phyloP scores from a whole-genome alignment of 1,140 invertebrate genomes.

The Halyomorpha halys region DNA sequence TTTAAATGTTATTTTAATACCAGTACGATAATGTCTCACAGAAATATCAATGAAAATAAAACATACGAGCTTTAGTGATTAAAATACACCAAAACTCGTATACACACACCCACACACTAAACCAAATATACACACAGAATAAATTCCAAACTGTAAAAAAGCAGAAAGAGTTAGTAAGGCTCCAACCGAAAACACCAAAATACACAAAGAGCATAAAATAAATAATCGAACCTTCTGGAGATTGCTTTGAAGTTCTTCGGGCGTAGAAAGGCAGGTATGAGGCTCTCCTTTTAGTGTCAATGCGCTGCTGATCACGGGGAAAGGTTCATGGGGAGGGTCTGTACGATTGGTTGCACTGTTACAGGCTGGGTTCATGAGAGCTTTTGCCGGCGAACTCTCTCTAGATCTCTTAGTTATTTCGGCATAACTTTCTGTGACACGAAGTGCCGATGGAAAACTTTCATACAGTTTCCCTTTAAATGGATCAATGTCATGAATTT shows the following conservation, averaged over 20 bases:
- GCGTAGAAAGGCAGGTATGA: not conserved
- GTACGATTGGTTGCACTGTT: not conserved
- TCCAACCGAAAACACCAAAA: slow-evolving; percentile 10
- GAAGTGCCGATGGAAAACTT: too few relatives aligned
- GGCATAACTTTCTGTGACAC: not conserved
- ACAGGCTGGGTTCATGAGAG: not conserved
- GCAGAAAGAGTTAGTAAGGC: slow-evolving; percentile 9
- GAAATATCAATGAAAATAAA: too few relatives aligned
- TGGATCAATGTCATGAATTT: too few relatives aligned
- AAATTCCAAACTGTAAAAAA: not conserved
- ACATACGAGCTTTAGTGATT: too few relatives aligned
- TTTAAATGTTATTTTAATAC: too few relatives aligned
- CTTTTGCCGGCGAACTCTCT: not conserved
- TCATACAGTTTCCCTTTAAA: too few relatives aligned
- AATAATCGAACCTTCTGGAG: slow-evolving; percentile 10
- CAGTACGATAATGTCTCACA: too few relatives aligned
- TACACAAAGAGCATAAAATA: not conserved
- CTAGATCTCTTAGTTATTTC: not conserved
- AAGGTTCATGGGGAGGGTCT: not conserved
- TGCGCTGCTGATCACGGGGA: not conserved
- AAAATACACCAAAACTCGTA: too few relatives aligned
- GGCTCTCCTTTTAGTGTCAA: not conserved
- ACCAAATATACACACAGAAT: too few relatives aligned
- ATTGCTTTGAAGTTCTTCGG: not conserved
- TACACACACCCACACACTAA: too few relatives aligned